Conservation (phyloP, 2,113 vertebrate species). For the Polypterus bichir region DNA sequence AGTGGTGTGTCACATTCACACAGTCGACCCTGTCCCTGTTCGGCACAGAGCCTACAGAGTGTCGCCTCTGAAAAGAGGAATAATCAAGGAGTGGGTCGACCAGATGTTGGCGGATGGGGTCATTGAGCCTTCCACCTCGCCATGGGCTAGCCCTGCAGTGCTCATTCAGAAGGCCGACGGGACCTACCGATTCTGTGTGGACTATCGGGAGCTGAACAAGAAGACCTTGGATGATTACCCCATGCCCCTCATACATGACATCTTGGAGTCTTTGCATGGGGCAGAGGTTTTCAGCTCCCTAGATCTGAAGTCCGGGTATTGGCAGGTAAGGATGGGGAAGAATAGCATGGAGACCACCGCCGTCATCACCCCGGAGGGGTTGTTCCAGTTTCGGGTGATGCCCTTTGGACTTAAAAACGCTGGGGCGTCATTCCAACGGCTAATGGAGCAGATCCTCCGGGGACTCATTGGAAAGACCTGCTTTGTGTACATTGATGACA, state of each 20-base stretch:
- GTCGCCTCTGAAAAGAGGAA: no score
- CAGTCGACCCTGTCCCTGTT: no score
- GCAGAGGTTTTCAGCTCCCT: neutral
- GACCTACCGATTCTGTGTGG: no score
- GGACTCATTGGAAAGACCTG: neutral
- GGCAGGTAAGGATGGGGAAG: neutral
- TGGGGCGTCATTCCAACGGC: neutral
- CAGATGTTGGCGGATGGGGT: no score
- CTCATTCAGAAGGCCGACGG: no score
- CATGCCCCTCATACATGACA: neutral
- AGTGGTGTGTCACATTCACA: no score
- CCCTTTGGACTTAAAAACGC: neutral
- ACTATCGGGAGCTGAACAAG: no score
- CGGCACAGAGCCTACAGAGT: no score
- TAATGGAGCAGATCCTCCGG: neutral
- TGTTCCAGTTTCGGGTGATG: neutral
- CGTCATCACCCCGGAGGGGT: neutral
- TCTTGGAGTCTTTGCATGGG: neutral
- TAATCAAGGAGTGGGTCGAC: no score
- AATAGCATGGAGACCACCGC: no score
- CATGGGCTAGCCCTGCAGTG: no score
- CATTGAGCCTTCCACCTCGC: no score
- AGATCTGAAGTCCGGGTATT: neutral
- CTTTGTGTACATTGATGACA: slow-evolving; percentile 1
- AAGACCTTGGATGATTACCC: neutral